Base-by-base conservation (phyloP, 2,888 invertebrate genomes). In the Agrochola circellaris region DNA sequence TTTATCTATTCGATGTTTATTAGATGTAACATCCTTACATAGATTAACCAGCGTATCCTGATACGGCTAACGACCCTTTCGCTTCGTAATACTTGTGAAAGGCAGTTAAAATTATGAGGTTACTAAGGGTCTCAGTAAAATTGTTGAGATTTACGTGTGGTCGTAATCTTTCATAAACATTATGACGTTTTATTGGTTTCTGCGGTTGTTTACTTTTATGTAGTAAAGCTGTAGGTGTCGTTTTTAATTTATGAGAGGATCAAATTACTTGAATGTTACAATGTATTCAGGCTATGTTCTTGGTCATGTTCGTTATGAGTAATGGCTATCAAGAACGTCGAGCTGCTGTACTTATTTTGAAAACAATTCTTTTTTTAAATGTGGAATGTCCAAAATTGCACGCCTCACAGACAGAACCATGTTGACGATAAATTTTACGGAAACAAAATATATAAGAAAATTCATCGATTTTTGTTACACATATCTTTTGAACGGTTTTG, bases 1-100 rank as follows among this genome's bases (percentile, higher is more conserved):
- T 91, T 91, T 92, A 91, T 93, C 91, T 86, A 86, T 90, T 89
- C 88, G 81, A 91, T 90, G 90, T 91, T 91, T 92, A 91, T 92
- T 91, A 85, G 88, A 89, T 85, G 89, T 88, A 78, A 85, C 90
- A 90, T 92, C 91, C 89, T 89, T 87, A 87, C 71, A 79, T 79
- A 87, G 85, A 87, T 83, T 83, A 84, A 83, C 88, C 88, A 89
- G 65, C 76, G 61, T 79, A 87, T 72, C 62, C 66, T 83, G 88
- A 75, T 48, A 78, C 79, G 61, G 23, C 45, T 68, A 71, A 76
- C 42, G 67, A 70, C 60, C 54, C 62, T 11, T 17, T 54, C 54
- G 54, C 62, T 76, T 72, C 65, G 75, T 85, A 45, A 60, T 60
- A 64, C 17, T 68, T 72, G 68, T 73, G 38, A 45, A 20, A 58